These are phyloP conservation scores for Thamnophis elegans DNA, from an alignment of 2,797 vertebrate species.

Conservation along the genomic window DNA sequence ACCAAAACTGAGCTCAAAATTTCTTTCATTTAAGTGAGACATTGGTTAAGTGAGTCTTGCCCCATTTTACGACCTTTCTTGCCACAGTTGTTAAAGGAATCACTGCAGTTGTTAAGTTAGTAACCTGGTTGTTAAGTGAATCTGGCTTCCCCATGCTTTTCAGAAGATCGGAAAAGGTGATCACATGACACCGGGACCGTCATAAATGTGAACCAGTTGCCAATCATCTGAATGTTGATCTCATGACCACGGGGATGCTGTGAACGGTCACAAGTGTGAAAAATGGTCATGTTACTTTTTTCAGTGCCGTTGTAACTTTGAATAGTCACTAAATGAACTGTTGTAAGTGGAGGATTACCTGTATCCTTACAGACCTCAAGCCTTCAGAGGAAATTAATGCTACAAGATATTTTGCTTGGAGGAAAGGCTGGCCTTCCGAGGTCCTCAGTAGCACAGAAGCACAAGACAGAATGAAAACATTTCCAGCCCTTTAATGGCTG, in stretches of 20 bases:
- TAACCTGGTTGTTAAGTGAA: neutral
- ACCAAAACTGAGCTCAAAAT: neutral
- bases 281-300: neutral
- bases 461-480: neutral
- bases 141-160: neutral
- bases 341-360: neutral
- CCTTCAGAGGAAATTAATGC: slow-evolving; percentile 12
- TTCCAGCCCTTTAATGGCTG: neutral
- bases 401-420: slow-evolving; percentile 38
- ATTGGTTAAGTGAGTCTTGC: neutral
- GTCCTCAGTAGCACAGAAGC: slow-evolving; percentile 33
- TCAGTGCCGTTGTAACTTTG: neutral
- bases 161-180: neutral
- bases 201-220: neutral
- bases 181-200: neutral
- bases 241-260: neutral
- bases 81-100: neutral
- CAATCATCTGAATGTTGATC: neutral
- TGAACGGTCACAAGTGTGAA: neutral
- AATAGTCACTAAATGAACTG: neutral
- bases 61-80: neutral
- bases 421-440: slow-evolving; percentile 19
- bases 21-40: neutral
- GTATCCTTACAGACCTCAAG: neutral
- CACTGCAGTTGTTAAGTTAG: neutral